Evolutionary conservation across 2,797 vertebrate genomes (phyloP), one percentile per base, ranked within the genome.

Genomic region (Malurus splendens): DNA sequence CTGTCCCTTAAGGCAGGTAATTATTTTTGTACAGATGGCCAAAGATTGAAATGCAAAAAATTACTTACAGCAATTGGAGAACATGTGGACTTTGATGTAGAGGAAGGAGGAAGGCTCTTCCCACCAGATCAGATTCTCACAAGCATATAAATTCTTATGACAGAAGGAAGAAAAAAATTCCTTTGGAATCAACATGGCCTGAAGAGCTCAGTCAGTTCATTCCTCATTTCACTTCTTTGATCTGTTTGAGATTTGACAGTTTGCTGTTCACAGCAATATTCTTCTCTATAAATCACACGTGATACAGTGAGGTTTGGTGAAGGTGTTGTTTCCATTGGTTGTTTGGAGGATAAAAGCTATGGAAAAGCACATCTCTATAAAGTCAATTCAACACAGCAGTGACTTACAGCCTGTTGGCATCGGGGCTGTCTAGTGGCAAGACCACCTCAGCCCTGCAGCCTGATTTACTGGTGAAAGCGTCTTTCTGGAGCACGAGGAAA

Each of bases 41-140:
- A 13, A 85, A 23, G 84, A 95, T 87, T 92, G 91, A 95, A 96
- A 95, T 93, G 82, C 88, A 91, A 89, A 93, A 89, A 91, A 91
- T 89, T 32, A 91, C 87, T 96, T 86, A 80, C 13, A 93, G 95
- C 76, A 90, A 81, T 60, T 72, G 71, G 51, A 91, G 77, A 93
- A 95, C 94, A 88, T 62, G 78, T 23, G 86, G 67, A 86, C 96
- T 97, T 97, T 97, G 97, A 97, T 96, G 96, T 95, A 60, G 33
- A 91, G 82, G 85, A 89, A 96, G 91, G 76, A 92, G 76, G 87
- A 92, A 84, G 83, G 24, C 74, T 93, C 87, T 93, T 82, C 78
- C 84, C 91, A 93, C 75, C 90, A 87, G 89, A 90, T 48, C 71
- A 88, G 72, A 91, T 75, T 93, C 92, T 89, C 60, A 86, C 72